A percentile compares a stretch with the other conserved stretches of the same genome.
Evolutionary conservation across 1,140 invertebrate species (phyloP).

Genomic region (Odontomachus brunneus): DNA sequence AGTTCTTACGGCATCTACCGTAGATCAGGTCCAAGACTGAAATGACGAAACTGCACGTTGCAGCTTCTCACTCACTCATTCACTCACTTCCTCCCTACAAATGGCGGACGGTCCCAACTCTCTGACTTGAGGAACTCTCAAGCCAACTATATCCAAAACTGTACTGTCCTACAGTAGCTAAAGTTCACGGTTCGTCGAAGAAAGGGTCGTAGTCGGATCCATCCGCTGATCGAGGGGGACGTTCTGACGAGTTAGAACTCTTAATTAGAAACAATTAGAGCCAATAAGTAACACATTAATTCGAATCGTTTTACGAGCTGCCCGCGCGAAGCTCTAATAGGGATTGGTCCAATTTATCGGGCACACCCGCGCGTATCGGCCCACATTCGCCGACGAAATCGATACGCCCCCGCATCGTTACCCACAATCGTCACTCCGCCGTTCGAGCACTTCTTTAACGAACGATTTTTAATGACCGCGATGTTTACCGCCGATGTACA

Average conservation of each 20-base stretch:
- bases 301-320: constrained; percentile 10
- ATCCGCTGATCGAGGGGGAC: constrained; percentile 7
- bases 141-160: too few species aligned
- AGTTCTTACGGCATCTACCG: too few species aligned
- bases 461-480: background rate
- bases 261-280: constrained; percentile 43
- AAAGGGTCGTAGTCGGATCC: background rate
- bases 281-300: constrained; percentile 37
- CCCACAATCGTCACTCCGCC: constrained; percentile 31
- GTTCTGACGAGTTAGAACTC: constrained; percentile 19
- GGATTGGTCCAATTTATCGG: constrained; percentile 60
- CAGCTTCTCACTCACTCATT: too few species aligned
- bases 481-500: background rate
- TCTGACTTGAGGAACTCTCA: too few species aligned
- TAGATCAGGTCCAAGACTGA: too few species aligned
- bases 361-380: constrained; percentile 67
- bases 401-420: constrained; percentile 63
- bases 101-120: too few species aligned
- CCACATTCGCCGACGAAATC: constrained; percentile 64
- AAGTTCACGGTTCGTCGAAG: background rate
- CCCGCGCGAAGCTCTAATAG: background rate
- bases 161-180: too few species aligned
- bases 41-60: too few species aligned
- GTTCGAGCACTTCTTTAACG: constrained; percentile 16
- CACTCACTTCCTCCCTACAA: too few species aligned